phyloP scores from a whole-genome alignment of 2,888 invertebrate species.

The Megaustenia siamemsis region DNA sequence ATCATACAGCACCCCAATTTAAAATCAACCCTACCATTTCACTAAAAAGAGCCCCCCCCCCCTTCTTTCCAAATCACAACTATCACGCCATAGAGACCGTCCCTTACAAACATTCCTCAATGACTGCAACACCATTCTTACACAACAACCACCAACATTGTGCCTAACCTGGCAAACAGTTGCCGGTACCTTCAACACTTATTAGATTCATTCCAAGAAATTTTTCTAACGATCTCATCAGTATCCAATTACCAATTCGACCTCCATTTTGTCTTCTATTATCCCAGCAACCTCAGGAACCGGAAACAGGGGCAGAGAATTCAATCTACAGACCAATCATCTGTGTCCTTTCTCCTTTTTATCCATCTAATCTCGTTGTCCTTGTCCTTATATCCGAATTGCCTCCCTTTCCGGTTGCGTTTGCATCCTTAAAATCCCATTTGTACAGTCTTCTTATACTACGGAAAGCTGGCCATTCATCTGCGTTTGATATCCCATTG shows the following conservation, averaged over 20 bases:
- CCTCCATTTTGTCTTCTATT: constrained; percentile 51
- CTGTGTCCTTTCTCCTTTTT: constrained; percentile 40
- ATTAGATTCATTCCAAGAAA: constrained; percentile 40
- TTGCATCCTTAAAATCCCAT: constrained; percentile 44
- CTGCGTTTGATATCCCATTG: constrained; percentile 43
- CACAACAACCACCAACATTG: no score
- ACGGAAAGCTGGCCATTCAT: constrained; percentile 40
- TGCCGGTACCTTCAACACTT: constrained; percentile 1
- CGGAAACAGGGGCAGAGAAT: constrained; percentile 50
- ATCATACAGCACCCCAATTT: no score
- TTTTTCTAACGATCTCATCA: constrained; percentile 49
- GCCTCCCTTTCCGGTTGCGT: constrained; percentile 23
- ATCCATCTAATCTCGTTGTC: constrained; percentile 50
- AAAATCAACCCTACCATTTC: no score
- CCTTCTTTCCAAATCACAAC: no score
- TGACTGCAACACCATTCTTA: no score
- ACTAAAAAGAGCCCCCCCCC: no score
- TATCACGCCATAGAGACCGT: no score
- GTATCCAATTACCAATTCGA: constrained; percentile 46
- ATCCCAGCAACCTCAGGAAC: constrained; percentile 36
- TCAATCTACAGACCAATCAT: constrained; percentile 51
- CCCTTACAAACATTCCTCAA: no score
- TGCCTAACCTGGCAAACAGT: neutral
- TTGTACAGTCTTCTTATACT: constrained; percentile 31
- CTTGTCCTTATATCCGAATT: constrained; percentile 47